Conservation (phyloP, 2,113 vertebrate species). For the Pantherophis guttatus region DNA sequence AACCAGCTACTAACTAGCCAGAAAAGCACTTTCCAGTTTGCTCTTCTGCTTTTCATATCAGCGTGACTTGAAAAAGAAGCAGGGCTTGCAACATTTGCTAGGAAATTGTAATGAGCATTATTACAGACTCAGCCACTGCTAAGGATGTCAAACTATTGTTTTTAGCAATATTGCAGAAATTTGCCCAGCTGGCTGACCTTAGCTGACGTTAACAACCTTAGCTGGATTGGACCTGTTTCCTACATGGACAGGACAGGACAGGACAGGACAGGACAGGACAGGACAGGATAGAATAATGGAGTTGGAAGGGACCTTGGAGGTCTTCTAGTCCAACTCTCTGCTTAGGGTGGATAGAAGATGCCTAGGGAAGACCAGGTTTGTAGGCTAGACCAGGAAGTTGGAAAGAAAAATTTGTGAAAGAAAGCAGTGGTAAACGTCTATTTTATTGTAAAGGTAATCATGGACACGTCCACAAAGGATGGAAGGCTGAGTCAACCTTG, state of each 20-base stretch:
- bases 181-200: neutral
- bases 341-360: neutral
- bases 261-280: no score
- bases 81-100: neutral
- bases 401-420: neutral
- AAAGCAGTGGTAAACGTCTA: neutral
- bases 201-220: neutral
- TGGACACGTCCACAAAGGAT: neutral
- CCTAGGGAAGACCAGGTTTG: neutral
- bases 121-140: neutral
- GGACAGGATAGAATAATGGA: no score
- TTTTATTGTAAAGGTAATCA: neutral
- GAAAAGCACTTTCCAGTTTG: neutral
- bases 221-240: neutral
- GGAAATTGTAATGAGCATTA: neutral
- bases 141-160: neutral
- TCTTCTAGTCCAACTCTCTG: no score
- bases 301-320: no score
- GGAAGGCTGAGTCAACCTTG: no score
- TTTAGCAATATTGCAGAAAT: neutral
- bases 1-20: neutral
- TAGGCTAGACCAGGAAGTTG: neutral
- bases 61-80: neutral
- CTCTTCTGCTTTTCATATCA: neutral
- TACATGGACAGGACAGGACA: neutral